Base-by-base conservation (phyloP, 1,140 invertebrate species). In the Lanistes nyassanus region DNA sequence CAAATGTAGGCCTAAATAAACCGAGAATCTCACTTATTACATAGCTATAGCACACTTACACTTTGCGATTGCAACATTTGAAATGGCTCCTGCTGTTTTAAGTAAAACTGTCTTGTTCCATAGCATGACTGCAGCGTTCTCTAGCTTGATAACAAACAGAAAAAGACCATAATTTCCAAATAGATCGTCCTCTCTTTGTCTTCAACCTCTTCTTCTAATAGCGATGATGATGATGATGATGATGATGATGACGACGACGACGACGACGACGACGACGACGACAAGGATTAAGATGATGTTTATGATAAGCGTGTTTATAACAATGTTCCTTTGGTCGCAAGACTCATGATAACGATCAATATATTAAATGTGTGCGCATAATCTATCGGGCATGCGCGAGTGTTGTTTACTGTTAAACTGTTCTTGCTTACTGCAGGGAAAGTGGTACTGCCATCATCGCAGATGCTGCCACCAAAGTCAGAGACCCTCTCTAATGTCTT, bases 71-170 rank as follows among this genome's bases (percentile, higher is more conserved):
- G 62, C 36, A 26, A 51, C 62, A 56, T 66, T 64, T 26, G 26
- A 71, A 13, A 83, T 26, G 19, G 69, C 55, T 34, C 80, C 78
- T 70, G 79, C 79, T 51, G 77, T 81, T 76, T 83, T 84, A 55
- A 82, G 56, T 62, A 79, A 68, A 62, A 83, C 79, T 11, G 80
- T 75, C 71, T 81, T 78, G 70, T 84, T 84, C 83, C 83, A 84
- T 16, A 84, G 70, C 42, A 78, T 60, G 23, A 82, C 80, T 23
- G 82, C 79, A 3, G 58, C 16, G 58, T 77, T 76, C 67, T 83
- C 83, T 37, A 84, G 34, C 83, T 84, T 72, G 39, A 76, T n/a
- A 73, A 65, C 5, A n/a, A 55, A 16, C 26, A 51, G 29, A 53
- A 53, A 39, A 7, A 67, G 26, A 16, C 23, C 3, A 4, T 11